Percentiles rank a stretch among this genome's conserved stretches.
Conservation (phyloP, 35 echinoderm and acorn worm species). For the Heliocidaris erythrogramma region DNA sequence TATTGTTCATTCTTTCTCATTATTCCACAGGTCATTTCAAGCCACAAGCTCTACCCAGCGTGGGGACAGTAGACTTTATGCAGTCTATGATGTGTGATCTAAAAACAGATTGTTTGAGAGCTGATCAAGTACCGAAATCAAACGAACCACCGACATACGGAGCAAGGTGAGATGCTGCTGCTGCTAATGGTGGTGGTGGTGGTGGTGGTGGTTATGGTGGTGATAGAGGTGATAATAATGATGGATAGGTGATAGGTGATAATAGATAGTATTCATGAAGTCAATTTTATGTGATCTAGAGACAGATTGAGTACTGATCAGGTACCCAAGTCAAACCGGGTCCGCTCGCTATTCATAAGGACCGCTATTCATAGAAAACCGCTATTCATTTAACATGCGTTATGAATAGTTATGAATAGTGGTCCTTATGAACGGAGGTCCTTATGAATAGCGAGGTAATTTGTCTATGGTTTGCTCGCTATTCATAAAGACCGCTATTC, state of each 20-base stretch:
- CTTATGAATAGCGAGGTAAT: too few species aligned
- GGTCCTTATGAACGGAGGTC: too few species aligned
- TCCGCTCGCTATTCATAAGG: too few species aligned
- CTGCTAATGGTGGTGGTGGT: neutral
- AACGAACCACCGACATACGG: constrained; percentile 30
- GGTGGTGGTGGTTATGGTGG: neutral
- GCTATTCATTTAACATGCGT: too few species aligned
- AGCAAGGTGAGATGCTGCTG: constrained; percentile 32
- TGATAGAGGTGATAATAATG: neutral
- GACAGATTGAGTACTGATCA: too few species aligned
- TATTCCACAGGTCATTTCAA: constrained; percentile 70
- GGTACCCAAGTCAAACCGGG: too few species aligned
- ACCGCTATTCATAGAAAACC: too few species aligned
- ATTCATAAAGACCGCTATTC: too few species aligned
- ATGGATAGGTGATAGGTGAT: neutral
- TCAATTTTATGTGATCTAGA: neutral
- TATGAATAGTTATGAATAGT: too few species aligned
- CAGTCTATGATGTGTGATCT: constrained; percentile 85
- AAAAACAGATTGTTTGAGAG: constrained; percentile 42
- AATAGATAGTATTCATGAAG: neutral
- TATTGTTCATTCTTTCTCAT: neutral
- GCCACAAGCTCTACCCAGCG: constrained; percentile 82
- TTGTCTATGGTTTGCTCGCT: too few species aligned
- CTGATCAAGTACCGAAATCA: neutral
- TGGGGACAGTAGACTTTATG: constrained; percentile 75